Evolutionary conservation across 2,113 vertebrate species (phyloP).

Genomic region (Columba livia): DNA sequence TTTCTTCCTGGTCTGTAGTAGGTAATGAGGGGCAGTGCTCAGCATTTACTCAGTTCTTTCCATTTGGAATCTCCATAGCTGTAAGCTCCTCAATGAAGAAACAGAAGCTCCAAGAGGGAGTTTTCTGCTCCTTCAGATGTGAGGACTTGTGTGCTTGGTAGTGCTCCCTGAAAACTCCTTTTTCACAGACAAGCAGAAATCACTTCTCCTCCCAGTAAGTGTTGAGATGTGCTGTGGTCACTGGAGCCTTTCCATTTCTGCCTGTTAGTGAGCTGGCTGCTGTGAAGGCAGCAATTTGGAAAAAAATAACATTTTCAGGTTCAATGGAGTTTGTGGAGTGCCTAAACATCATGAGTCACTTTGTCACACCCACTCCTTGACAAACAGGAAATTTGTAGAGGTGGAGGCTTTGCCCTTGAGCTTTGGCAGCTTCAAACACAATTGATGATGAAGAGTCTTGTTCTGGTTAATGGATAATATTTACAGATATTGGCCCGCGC

Average conservation of each 20-base stretch:
- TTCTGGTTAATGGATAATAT: constrained; percentile 7
- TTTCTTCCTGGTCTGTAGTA: background rate
- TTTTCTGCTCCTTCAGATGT: background rate
- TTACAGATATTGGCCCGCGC: background rate
- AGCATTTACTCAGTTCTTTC: background rate
- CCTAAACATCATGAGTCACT: background rate
- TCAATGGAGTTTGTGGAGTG: background rate
- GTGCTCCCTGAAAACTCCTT: background rate
- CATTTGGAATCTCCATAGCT: background rate
- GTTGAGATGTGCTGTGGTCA: background rate
- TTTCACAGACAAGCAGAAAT: background rate
- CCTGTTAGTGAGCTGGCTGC: background rate
- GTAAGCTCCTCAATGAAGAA: background rate
- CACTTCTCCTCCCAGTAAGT: background rate
- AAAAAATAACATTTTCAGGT: background rate
- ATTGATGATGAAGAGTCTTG: background rate
- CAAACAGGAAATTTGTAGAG: background rate
- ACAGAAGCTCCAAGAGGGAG: background rate
- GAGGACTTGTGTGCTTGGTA: background rate
- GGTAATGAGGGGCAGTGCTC: background rate
- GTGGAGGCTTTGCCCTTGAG: constrained; percentile 17
- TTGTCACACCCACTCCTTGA: background rate
- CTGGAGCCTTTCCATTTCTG: background rate
- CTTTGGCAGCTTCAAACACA: background rate
- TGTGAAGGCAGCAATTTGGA: background rate